These are phyloP conservation scores for Fulica atra DNA, from an alignment of 2,113 vertebrate genomes.

Conservation along the genomic window DNA sequence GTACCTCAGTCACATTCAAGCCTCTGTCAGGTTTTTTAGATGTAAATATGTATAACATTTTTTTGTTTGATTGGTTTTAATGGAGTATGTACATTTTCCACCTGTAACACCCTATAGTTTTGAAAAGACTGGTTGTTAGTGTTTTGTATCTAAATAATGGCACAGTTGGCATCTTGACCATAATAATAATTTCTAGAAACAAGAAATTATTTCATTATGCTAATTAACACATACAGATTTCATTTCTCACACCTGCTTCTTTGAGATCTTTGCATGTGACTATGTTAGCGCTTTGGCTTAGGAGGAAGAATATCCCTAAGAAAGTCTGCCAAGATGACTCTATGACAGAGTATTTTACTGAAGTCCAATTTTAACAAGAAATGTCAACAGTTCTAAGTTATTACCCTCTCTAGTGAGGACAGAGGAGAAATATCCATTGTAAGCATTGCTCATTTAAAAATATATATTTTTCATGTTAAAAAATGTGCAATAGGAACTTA, in stretches of 20 bases:
- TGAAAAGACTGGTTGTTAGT: neutral
- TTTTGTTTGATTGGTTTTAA: neutral
- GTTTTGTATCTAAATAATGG: neutral
- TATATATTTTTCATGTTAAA: neutral
- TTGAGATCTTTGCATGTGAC: neutral
- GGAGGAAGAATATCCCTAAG: neutral
- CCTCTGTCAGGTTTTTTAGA: neutral
- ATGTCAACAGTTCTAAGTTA: neutral
- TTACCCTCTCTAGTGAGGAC: neutral
- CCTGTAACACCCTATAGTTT: neutral
- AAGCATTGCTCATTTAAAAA: neutral
- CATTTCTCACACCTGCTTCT: neutral
- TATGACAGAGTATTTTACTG: neutral
- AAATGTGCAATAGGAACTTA: neutral
- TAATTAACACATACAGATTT: neutral
- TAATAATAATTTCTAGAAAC: neutral
- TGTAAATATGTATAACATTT: neutral
- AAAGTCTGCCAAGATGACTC: neutral
- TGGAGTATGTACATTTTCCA: neutral
- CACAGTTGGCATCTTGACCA: neutral
- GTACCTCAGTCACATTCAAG: neutral
- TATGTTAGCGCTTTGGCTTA: neutral
- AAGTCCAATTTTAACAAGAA: constrained; percentile 5
- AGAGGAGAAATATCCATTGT: neutral
- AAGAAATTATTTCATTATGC: neutral